phyloP scores from a whole-genome alignment of 2,888 invertebrate genomes.

The Sepiola atlantica region DNA sequence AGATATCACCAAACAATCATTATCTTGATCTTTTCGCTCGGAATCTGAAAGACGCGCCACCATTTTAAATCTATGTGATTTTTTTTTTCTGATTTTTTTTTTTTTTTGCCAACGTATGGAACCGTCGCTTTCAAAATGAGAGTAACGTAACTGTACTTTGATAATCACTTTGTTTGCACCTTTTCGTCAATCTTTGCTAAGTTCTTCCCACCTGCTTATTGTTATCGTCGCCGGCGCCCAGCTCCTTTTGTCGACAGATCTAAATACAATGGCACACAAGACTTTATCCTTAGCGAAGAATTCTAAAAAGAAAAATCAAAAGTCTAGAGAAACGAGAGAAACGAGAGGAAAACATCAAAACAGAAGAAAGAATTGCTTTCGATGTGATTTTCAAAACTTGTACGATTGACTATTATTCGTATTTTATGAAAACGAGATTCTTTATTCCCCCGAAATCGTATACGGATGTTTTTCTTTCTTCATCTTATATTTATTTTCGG shows the following conservation, averaged over 20 bases:
- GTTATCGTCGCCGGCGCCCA: not conserved
- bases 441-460: not conserved
- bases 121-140: not conserved
- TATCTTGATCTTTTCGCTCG: not conserved
- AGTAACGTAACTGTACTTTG: not conserved
- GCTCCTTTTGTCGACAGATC: not conserved
- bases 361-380: not conserved
- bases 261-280: not conserved
- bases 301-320: not conserved
- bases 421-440: not conserved
- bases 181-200: not conserved
- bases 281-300: not conserved
- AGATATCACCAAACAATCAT: not conserved
- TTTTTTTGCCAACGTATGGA: not conserved
- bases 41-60: not conserved
- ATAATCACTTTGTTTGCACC: conserved; percentile 16
- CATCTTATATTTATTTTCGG: not conserved
- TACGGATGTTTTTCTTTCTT: not conserved
- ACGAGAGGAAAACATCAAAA: not conserved
- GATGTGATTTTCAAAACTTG: not conserved
- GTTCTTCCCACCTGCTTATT: not conserved
- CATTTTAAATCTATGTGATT: not conserved
- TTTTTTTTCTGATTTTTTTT: not conserved
- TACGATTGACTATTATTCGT: not conserved
- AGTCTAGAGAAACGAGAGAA: no score